phyloP scores from a whole-genome alignment of 2,797 vertebrate species.

The Erpetoichthys calabaricus region DNA sequence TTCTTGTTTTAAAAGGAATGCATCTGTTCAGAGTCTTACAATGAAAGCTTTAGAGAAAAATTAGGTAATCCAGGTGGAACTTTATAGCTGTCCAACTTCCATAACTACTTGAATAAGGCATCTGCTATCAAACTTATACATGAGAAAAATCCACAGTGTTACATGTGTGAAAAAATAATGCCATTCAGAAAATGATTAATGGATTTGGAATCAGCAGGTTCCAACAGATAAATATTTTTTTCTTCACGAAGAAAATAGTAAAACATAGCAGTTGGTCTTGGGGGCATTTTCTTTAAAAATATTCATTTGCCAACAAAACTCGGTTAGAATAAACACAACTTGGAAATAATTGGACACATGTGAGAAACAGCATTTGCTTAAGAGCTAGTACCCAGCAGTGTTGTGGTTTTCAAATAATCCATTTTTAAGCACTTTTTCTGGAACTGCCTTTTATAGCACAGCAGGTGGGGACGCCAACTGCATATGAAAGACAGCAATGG shows the following conservation, averaged over 20 bases:
- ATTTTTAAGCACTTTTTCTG: constrained; percentile 5
- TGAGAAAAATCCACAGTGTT: background rate
- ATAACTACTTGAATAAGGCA: background rate
- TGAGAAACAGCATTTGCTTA: constrained; percentile 10
- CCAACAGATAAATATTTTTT: no score
- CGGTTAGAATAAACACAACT: constrained; percentile 20
- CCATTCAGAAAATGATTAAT: background rate
- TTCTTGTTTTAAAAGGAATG: constrained; percentile 8
- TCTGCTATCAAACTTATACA: background rate
- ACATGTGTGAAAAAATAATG: background rate
- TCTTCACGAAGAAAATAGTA: constrained; percentile 8
- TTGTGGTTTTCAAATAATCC: constrained; percentile 11
- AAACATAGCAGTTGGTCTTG: constrained; percentile 26
- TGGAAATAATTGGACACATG: constrained; percentile 25
- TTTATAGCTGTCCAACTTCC: background rate
- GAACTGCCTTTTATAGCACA: constrained; percentile 12
- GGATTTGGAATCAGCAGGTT: no score
- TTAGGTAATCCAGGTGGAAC: constrained; percentile 8
- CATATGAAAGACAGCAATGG: constrained; percentile 1
- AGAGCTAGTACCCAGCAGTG: constrained; percentile 3
- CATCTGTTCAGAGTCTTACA: constrained; percentile 10
- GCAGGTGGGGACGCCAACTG: constrained; percentile 8
- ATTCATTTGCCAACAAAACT: constrained; percentile 24
- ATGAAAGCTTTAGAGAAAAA: constrained; percentile 7
- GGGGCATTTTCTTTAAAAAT: constrained; percentile 30